These are phyloP conservation scores for Ceratosolen fusciceps DNA, from an alignment of 1,140 invertebrate species.

Conservation along the genomic window DNA sequence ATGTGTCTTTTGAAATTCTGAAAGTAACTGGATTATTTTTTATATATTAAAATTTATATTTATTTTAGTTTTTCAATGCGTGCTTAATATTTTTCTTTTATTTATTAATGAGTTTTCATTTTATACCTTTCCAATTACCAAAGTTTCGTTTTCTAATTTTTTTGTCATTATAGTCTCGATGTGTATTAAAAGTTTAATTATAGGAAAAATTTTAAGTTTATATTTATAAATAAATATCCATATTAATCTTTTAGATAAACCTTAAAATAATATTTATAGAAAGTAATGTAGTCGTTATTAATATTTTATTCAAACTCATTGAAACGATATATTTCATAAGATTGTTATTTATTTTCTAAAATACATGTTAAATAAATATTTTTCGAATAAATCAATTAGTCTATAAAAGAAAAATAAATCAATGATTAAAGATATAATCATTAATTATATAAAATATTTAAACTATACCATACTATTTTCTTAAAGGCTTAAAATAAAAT, in stretches of 20 bases:
- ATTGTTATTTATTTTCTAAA: too few species aligned
- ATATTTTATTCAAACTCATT: too few species aligned
- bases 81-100: neutral
- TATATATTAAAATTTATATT: neutral
- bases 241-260: neutral
- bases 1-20: neutral
- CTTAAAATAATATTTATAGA: neutral
- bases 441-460: too few species aligned
- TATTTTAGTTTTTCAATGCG: neutral
- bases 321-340: too few species aligned
- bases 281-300: neutral
- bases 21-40: neutral
- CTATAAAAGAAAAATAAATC: too few species aligned
- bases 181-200: constrained; percentile 9
- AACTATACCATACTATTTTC: too few species aligned
- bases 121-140: constrained; percentile 8
- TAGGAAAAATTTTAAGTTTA: neutral
- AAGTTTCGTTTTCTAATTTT: constrained; percentile 9
- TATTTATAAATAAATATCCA: neutral
- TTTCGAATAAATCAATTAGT: too few species aligned
- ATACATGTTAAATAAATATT: too few species aligned
- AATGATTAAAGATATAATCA: too few species aligned
- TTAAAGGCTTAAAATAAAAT: too few species aligned
- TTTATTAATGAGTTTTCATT: constrained; percentile 15
- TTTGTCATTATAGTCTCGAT: neutral